Percentiles rank a stretch among this genome's conserved stretches.
Conservation (phyloP, 2,113 vertebrate genomes). For the Cepphus grylle region DNA sequence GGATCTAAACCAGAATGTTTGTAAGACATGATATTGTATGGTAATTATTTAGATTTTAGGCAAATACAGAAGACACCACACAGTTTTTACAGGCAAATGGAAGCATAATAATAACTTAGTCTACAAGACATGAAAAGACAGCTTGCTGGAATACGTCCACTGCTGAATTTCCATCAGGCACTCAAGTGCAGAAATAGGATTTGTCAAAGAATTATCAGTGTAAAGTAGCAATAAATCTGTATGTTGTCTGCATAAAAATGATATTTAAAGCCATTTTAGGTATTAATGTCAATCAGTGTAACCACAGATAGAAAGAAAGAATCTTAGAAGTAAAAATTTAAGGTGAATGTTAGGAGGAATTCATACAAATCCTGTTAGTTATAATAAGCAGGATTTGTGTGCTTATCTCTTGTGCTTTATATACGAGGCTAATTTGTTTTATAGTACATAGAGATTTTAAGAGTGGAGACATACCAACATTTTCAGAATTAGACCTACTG, state of each 20-base stretch:
- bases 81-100: neutral
- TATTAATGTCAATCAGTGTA: conserved; percentile 21
- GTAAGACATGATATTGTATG: neutral
- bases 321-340: neutral
- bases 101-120: neutral
- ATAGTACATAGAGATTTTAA: neutral
- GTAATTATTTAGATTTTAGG: neutral
- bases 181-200: neutral
- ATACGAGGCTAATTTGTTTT: neutral
- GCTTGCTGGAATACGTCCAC: neutral
- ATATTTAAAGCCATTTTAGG: neutral
- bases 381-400: neutral
- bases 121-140: neutral
- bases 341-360: neutral
- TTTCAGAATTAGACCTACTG: neutral
- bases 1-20: neutral
- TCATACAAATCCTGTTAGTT: neutral
- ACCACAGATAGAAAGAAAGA: neutral
- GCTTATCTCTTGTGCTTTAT: neutral
- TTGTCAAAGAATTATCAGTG: neutral
- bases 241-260: neutral
- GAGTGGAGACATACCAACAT: neutral
- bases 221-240: neutral
- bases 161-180: neutral
- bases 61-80: neutral